phyloP scores from a whole-genome alignment of 2,888 invertebrate species.

The Isoperla grammatica region DNA sequence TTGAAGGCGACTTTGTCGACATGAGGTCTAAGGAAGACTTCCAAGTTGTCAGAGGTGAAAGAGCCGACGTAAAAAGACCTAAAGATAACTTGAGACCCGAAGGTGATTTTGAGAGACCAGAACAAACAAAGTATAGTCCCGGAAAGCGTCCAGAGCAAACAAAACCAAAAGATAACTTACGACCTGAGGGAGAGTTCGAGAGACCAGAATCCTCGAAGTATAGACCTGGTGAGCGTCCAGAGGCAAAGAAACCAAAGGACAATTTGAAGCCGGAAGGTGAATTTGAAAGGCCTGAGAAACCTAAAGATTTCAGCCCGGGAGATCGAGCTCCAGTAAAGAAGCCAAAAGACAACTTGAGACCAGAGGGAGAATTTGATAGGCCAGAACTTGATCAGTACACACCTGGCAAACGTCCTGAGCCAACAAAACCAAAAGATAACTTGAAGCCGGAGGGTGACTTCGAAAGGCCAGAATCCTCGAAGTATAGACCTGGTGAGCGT shows the following conservation, averaged over 20 bases:
- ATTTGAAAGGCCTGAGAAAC: constrained; percentile 26
- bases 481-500: constrained; percentile 39
- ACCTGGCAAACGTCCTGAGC: constrained; percentile 51
- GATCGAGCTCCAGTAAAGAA: constrained; percentile 28
- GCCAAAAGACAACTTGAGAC: constrained; percentile 56
- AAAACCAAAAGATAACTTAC: constrained; percentile 41
- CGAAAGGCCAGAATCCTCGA: constrained; percentile 27
- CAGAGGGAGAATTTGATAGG: constrained; percentile 43
- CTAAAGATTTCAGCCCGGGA: constrained; percentile 24
- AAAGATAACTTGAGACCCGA: constrained; percentile 35
- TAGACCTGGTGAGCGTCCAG: constrained; percentile 44
- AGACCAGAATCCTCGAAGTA: constrained; percentile 42
- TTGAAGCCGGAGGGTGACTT: constrained; percentile 41
- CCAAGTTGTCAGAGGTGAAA: constrained; percentile 39
- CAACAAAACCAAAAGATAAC: constrained; percentile 40
- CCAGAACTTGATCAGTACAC: constrained; percentile 46
- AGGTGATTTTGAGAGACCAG: constrained; percentile 32
- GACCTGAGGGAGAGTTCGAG: constrained; percentile 44
- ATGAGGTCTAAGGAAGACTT: constrained; percentile 40
- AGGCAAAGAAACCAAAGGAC: constrained; percentile 49
- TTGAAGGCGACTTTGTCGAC: constrained; percentile 33
- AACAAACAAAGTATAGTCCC: background rate
- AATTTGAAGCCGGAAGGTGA: constrained; percentile 27
- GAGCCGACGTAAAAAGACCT: constrained; percentile 42
- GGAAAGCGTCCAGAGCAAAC: constrained; percentile 17